Percentiles rank a stretch among this genome's conserved stretches.
phyloP scores from a whole-genome alignment of 2,888 invertebrate genomes.

The Pristionchus arcanus region DNA sequence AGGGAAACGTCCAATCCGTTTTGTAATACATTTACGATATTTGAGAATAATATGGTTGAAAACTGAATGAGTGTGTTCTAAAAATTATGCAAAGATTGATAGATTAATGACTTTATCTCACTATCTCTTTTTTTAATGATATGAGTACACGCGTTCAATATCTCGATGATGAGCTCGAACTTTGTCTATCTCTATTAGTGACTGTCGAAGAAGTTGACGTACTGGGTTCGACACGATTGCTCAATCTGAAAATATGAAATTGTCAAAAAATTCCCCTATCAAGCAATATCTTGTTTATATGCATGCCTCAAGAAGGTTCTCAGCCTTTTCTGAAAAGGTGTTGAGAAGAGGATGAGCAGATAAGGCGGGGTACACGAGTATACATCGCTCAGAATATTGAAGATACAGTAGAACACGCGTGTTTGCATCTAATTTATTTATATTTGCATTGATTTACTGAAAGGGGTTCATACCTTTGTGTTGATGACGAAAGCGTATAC shows the following conservation, averaged over 20 bases:
- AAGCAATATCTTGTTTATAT: too few species aligned
- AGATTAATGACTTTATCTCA: too few species aligned
- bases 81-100: too few species aligned
- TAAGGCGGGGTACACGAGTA: constrained; percentile 23
- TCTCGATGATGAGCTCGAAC: background rate
- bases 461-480: background rate
- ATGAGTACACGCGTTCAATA: background rate
- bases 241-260: background rate
- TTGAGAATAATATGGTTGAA: too few species aligned
- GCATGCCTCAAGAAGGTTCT: constrained; percentile 6
- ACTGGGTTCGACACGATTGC: background rate
- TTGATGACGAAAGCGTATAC: constrained; percentile 45
- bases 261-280: too few species aligned
- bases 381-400: constrained; percentile 7
- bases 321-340: constrained; percentile 20
- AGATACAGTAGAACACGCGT: constrained; percentile 36
- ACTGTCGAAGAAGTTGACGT: background rate
- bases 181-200: background rate
- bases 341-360: constrained; percentile 48
- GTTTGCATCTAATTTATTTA: constrained; percentile 16
- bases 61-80: too few species aligned
- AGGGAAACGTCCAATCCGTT: background rate
- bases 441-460: background rate
- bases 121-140: too few species aligned
- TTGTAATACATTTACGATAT: background rate